Conservation (phyloP, 2,888 invertebrate species). For the Lysandra coridon region DNA sequence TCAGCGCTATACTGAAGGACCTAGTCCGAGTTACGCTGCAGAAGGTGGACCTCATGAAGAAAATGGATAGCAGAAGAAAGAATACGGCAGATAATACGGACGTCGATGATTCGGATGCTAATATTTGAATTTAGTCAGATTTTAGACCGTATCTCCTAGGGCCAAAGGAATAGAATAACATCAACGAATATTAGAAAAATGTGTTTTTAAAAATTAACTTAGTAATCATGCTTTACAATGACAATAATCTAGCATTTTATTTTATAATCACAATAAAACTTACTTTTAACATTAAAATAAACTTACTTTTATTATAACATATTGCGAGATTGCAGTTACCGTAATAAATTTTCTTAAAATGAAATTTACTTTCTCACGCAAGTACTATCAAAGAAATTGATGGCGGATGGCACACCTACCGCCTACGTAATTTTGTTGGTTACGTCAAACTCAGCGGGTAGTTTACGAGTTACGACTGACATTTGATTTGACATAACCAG, state of each 20-base stretch:
- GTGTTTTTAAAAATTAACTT: not conserved
- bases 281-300: not conserved
- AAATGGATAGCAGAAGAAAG: constrained; percentile 46
- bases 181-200: not conserved
- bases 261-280: not conserved
- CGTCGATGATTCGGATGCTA: not conserved
- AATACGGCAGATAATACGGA: not conserved
- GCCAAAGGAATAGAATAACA: not conserved
- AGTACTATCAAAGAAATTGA: too few relatives aligned
- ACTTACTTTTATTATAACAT: too few relatives aligned
- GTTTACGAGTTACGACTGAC: too few relatives aligned
- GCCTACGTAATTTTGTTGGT: too few relatives aligned
- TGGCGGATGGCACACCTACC: too few relatives aligned
- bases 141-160: not conserved
- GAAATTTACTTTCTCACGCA: too few relatives aligned
- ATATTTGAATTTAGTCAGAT: not conserved
- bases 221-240: not conserved
- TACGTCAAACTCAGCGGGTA: too few relatives aligned
- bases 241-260: not conserved
- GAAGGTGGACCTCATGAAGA: constrained; percentile 64
- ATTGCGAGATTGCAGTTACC: too few relatives aligned
- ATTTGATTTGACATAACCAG: too few relatives aligned
- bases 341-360: too few relatives aligned
- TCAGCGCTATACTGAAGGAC: constrained; percentile 70
- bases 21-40: constrained; percentile 72